Percentiles rank a stretch among this genome's conserved stretches.
Evolutionary conservation across 2,888 invertebrate species (phyloP).

Genomic region (Thecophora atra): DNA sequence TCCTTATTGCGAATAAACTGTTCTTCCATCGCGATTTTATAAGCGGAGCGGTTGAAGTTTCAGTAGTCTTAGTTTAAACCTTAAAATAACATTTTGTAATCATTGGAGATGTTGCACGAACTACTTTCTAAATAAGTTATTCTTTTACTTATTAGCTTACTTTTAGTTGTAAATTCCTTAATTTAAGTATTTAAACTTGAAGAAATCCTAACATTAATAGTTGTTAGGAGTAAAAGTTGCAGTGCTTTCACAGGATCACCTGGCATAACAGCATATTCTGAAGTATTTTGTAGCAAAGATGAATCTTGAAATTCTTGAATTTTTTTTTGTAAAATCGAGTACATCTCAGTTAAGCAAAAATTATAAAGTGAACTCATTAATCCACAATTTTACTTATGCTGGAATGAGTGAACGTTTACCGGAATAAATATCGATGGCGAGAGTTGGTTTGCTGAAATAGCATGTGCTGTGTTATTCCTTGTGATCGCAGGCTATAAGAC

Average conservation of each 20-base stretch:
- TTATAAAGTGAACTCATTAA: too few species aligned
- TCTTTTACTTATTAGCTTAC: constrained; percentile 17
- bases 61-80: not conserved
- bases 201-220: not conserved
- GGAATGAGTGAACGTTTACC: too few species aligned
- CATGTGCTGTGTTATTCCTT: not conserved
- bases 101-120: constrained; percentile 19
- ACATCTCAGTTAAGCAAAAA: too few species aligned
- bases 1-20: not conserved
- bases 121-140: constrained; percentile 18
- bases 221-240: not conserved
- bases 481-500: not conserved
- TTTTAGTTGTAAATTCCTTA: constrained; percentile 35
- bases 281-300: too few species aligned
- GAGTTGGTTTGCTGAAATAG: not conserved
- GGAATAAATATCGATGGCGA: too few species aligned
- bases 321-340: too few species aligned
- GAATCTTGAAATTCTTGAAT: too few species aligned
- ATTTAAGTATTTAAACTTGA: constrained; percentile 27
- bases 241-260: not conserved
- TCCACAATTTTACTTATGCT: too few species aligned
- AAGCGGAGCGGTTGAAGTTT: not conserved
- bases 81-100: not conserved
- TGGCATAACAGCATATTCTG: not conserved
- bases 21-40: constrained; percentile 25